These are phyloP conservation scores for Scortum barcoo DNA, from an alignment of 2,113 vertebrate species.

Conservation along the genomic window DNA sequence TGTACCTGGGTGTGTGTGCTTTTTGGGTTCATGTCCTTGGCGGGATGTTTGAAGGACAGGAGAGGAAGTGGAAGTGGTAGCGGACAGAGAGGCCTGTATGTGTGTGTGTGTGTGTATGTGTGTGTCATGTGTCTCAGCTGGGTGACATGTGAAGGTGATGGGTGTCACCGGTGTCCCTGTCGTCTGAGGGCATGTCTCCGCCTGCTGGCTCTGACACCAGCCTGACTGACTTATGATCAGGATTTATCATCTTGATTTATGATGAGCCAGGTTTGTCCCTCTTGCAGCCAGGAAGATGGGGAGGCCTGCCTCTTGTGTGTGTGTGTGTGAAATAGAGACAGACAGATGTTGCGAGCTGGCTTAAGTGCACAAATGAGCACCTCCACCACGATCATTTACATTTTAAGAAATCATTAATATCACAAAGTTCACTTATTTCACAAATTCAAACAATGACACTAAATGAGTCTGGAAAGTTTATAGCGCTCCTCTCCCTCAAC, in stretches of 20 bases:
- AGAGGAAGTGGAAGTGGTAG: slow-evolving; percentile 46
- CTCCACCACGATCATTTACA: neutral
- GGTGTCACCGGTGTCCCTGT: slow-evolving; percentile 75
- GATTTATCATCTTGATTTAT: slow-evolving; percentile 82
- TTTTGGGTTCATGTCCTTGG: slow-evolving; percentile 68
- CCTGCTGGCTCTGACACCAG: slow-evolving; percentile 72
- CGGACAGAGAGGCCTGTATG: slow-evolving; percentile 37
- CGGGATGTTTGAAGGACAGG: slow-evolving; percentile 71
- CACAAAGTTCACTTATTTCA: slow-evolving; percentile 10
- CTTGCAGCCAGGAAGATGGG: slow-evolving; percentile 38
- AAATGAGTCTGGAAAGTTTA: neutral
- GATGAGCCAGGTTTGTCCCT: slow-evolving; percentile 62
- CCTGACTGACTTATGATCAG: slow-evolving; percentile 81
- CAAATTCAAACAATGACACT: neutral
- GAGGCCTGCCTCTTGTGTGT: slow-evolving; percentile 17
- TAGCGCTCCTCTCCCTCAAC: slow-evolving; percentile 29
- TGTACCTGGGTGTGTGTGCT: slow-evolving; percentile 39
- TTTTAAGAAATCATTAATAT: slow-evolving; percentile 6
- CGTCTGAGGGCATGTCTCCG: slow-evolving; percentile 69
- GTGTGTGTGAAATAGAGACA: neutral
- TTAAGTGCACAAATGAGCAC: neutral
- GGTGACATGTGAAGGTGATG: slow-evolving; percentile 79
- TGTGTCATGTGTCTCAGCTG: slow-evolving; percentile 63
- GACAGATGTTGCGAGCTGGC: neutral
- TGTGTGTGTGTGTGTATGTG: slow-evolving; percentile 15